These are phyloP conservation scores for Neogale vison DNA, from an alignment of 2,113 vertebrate species.

Conservation along the genomic window DNA sequence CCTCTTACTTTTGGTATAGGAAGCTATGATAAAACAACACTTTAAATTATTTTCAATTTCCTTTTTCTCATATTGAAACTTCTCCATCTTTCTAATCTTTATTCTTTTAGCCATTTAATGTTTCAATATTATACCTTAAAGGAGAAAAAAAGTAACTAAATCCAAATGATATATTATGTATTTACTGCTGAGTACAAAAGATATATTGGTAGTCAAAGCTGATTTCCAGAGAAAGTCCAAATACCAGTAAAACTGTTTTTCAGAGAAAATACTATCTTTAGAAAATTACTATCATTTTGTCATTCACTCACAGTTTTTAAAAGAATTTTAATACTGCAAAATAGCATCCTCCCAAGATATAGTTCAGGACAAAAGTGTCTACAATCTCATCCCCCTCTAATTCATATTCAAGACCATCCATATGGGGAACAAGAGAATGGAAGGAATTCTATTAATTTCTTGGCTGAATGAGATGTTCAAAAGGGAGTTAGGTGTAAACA, in stretches of 20 bases:
- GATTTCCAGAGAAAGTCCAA: slow-evolving; percentile 41
- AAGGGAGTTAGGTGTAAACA: neutral
- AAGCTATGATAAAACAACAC: neutral
- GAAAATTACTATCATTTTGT: slow-evolving; percentile 11
- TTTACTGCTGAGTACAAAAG: neutral
- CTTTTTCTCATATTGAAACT: neutral
- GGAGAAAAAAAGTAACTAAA: neutral
- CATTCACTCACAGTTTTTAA: neutral
- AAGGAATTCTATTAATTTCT: slow-evolving; percentile 13
- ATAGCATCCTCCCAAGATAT: neutral
- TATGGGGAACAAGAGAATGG: neutral
- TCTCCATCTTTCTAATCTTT: slow-evolving; percentile 4
- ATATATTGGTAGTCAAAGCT: neutral
- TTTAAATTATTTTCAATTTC: slow-evolving; percentile 15
- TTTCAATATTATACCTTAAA: neutral
- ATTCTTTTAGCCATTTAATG: slow-evolving; percentile 24
- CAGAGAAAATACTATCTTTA: neutral
- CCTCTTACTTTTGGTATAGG: neutral
- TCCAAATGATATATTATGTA: neutral
- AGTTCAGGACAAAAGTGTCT: neutral
- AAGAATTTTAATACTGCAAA: slow-evolving; percentile 1
- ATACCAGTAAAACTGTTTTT: neutral
- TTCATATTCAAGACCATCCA: neutral
- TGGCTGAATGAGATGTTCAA: neutral
- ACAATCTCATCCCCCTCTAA: neutral